phyloP scores from a whole-genome alignment of 2,113 vertebrate species.

The Symphodus melops region DNA sequence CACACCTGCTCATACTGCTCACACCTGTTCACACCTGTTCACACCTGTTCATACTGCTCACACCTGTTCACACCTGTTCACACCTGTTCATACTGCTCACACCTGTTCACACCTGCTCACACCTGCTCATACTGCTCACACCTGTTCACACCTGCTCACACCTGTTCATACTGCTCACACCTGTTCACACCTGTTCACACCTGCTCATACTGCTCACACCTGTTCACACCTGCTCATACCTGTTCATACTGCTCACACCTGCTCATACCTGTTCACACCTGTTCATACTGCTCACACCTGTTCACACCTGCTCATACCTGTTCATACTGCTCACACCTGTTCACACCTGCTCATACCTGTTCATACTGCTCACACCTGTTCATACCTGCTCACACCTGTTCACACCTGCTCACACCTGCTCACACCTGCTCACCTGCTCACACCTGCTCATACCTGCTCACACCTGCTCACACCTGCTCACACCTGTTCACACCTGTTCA shows the following conservation, averaged over 20 bases:
- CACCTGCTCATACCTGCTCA: too few species aligned
- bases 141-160: neutral
- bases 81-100: neutral
- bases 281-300: neutral
- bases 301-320: too few species aligned
- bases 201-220: neutral
- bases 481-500: too few species aligned
- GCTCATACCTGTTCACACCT: neutral
- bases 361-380: neutral
- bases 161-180: neutral
- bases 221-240: neutral
- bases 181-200: too few species aligned
- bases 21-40: too few species aligned
- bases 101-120: neutral
- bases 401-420: neutral
- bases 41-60: too few species aligned
- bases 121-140: too few species aligned
- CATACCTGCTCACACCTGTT: too few species aligned
- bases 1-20: too few species aligned
- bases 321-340: too few species aligned
- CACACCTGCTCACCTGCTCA: neutral
- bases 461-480: too few species aligned
- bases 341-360: neutral
- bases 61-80: neutral
- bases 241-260: neutral